A percentile compares a stretch with the other conserved stretches of the same genome.
Conservation (phyloP, 2,113 vertebrate genomes). For the Bubo scandiacus region DNA sequence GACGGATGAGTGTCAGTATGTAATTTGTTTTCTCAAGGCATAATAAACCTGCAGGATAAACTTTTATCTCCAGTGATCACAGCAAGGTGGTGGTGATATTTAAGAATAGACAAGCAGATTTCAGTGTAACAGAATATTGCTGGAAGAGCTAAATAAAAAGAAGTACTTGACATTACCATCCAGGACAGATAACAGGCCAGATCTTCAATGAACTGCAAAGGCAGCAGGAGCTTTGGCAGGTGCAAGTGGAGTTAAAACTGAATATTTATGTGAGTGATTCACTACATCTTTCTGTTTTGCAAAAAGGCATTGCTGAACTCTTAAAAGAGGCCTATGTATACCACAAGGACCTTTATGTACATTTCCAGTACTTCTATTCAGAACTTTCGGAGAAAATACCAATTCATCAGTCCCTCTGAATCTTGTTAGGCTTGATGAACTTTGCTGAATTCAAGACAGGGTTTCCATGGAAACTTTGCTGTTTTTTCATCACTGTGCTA, state of each 20-base stretch:
- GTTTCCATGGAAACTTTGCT: slow-evolving; percentile 46
- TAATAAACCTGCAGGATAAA: slow-evolving; percentile 40
- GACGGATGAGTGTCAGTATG: not conserved
- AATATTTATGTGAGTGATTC: not conserved
- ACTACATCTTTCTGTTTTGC: not conserved
- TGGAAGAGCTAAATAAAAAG: not conserved
- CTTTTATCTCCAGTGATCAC: slow-evolving; percentile 11
- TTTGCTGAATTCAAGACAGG: slow-evolving; percentile 7
- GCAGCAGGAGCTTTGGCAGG: not conserved
- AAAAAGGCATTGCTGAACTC: not conserved
- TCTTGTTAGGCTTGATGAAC: slow-evolving; percentile 38
- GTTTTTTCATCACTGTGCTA: not conserved
- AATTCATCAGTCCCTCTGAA: not conserved
- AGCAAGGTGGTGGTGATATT: not conserved
- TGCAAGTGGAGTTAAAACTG: not conserved
- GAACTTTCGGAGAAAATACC: not conserved
- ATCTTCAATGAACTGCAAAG: not conserved
- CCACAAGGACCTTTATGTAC: not conserved
- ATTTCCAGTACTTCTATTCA: not conserved
- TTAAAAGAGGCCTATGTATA: not conserved
- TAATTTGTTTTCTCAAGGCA: slow-evolving; percentile 24
- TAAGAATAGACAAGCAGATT: not conserved
- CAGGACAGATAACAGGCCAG: not conserved
- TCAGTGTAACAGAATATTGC: not conserved
- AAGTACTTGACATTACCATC: not conserved